Evolutionary conservation across 2,113 vertebrate species (phyloP).

Genomic region (Sitta europaea): DNA sequence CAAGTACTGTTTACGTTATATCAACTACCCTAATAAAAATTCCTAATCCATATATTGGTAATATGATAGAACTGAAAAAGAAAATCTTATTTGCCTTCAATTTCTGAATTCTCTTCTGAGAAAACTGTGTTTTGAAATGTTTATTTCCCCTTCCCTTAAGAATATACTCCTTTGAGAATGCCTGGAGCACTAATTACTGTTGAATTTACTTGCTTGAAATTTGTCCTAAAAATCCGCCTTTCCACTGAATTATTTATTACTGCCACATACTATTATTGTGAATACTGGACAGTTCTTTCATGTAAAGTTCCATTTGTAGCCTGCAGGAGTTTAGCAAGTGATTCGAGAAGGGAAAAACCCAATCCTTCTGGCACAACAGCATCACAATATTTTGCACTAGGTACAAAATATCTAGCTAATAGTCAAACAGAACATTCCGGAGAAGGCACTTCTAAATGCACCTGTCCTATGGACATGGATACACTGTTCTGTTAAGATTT

Average conservation of each 20-base stretch:
- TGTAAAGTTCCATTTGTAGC: neutral
- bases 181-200: neutral
- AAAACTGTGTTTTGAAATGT: neutral
- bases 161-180: neutral
- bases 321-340: neutral
- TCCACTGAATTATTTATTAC: neutral
- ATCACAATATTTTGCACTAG: neutral
- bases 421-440: neutral
- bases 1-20: neutral
- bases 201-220: neutral
- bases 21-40: neutral
- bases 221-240: neutral
- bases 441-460: neutral
- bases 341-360: neutral
- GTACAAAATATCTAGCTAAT: neutral
- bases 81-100: neutral
- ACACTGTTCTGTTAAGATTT: neutral
- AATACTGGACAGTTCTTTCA: neutral
- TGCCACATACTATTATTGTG: neutral
- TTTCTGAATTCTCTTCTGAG: neutral
- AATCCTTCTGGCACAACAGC: neutral
- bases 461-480: neutral
- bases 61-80: neutral
- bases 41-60: neutral
- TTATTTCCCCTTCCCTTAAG: neutral